Percentiles rank a stretch among this genome's conserved stretches.
phyloP scores from a whole-genome alignment of 2,113 vertebrate species.

The Heterotis niloticus region DNA sequence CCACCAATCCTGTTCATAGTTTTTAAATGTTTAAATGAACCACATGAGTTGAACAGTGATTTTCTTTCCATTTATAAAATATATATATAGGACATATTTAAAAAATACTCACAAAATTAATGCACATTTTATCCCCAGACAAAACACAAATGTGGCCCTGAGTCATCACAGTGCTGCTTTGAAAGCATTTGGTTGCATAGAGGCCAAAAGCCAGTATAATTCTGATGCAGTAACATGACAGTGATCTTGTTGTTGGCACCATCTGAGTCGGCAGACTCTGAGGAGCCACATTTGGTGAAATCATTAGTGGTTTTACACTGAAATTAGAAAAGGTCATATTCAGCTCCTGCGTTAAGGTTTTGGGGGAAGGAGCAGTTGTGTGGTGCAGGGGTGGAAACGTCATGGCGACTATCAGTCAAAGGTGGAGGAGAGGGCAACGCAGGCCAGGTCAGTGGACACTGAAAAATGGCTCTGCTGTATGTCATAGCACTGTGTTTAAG shows the following conservation, averaged over 20 bases:
- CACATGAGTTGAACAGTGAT: too few relatives aligned
- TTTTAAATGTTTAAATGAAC: too few relatives aligned
- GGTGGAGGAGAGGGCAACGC: background rate
- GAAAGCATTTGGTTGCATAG: background rate
- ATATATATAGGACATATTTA: too few relatives aligned
- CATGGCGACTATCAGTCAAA: slow-evolving; percentile 10
- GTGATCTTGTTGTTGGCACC: slow-evolving; percentile 7
- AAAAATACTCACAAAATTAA: too few relatives aligned
- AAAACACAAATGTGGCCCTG: too few relatives aligned
- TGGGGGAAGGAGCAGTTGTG: slow-evolving; percentile 34
- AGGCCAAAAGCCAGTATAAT: background rate
- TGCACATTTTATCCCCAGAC: too few relatives aligned
- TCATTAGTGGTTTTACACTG: slow-evolving; percentile 16
- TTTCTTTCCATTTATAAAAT: too few relatives aligned
- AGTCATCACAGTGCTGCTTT: background rate
- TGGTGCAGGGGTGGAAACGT: background rate
- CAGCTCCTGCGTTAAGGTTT: slow-evolving; percentile 1
- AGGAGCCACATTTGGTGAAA: slow-evolving; percentile 4
- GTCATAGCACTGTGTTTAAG: too few relatives aligned
- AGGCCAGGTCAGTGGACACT: background rate
- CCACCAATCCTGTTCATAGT: too few relatives aligned
- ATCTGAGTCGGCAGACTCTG: background rate
- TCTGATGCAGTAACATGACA: background rate
- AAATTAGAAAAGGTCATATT: slow-evolving; percentile 14
- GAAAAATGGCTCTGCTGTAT: too few relatives aligned